Evolutionary conservation across 2,797 vertebrate species (phyloP), one percentile per base, ranked within the genome.

Genomic region (Alosa sapidissima): DNA sequence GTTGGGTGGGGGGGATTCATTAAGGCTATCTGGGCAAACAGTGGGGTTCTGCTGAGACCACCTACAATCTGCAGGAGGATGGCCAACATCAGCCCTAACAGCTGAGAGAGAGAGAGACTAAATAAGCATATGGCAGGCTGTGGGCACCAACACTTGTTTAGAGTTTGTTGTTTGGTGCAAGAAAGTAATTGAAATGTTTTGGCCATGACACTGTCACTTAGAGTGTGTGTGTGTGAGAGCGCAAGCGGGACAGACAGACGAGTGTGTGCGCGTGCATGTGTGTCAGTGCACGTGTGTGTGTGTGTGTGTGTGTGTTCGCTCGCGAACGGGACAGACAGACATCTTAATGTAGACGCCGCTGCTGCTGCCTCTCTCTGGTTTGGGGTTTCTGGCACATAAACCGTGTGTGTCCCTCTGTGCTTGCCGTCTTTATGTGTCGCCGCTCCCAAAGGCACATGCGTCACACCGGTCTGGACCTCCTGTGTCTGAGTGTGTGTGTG

Each of bases 391-490:
- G 51, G 11, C 49, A 52, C 51, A 52, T 52, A 52, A 52, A 52
- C 51, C 13, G 11, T 52, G 62, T 65, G 62, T 65, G 24, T 65
- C 82, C 84, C 86, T 68, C 49, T 83, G 85, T 88, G 85, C 89
- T 91, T 89, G 81, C 85, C 85, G 65, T 89, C 84, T 84, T 89
- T 88, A 83, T 89, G 86, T 87, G 89, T 88, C 88, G 84, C 87
- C 84, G 85, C 85, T 90, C 87, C 85, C 85, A 49, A 62, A 82
- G 55, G 89, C 68, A 52, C 85, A 85, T 88, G 87, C 84, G 81
- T 91, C 88, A 33, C 81, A 84, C 82, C 87, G 90, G 89, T 89
- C 91, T 90, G 89, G 88, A 10, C 48, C 10, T 7, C 6, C 48
- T 49, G 10, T 49, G 54, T 55, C 16, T 55, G 54, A 21, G 54